Conservation (phyloP, 2,888 invertebrate species). For the Dichetophora obliterata region DNA sequence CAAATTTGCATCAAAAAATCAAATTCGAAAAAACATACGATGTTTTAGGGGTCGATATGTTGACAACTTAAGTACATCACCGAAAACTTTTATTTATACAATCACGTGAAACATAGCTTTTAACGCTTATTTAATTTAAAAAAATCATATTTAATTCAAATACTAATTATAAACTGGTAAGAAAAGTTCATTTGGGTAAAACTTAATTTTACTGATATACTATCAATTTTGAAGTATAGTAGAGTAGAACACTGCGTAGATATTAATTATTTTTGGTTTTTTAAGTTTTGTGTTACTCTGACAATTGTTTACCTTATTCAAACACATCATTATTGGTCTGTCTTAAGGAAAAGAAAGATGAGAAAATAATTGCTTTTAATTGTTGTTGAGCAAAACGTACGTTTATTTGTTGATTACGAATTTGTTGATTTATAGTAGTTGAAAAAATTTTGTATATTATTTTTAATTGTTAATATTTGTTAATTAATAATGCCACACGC, state of each 20-base stretch:
- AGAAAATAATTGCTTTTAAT: conserved; percentile 68
- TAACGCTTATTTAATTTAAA: neutral
- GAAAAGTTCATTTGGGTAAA: neutral
- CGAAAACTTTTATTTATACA: too few relatives aligned
- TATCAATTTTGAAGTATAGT: neutral
- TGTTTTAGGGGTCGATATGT: too few relatives aligned
- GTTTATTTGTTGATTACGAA: conserved; percentile 14
- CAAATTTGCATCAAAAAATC: too few relatives aligned
- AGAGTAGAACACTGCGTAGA: neutral
- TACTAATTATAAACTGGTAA: neutral
- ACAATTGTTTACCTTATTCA: conserved; percentile 68
- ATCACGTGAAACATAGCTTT: neutral
- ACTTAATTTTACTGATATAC: neutral
- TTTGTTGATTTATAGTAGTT: conserved; percentile 22
- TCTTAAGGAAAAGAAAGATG: conserved; percentile 70
- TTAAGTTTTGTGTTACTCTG: conserved; percentile 46
- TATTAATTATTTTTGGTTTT: conserved; percentile 33
- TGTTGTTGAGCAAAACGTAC: conserved; percentile 51
- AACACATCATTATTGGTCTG: conserved; percentile 69
- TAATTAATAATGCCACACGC: neutral
- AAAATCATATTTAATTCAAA: neutral
- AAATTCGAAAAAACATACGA: too few relatives aligned
- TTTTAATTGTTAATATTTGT: neutral
- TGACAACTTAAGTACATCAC: too few relatives aligned
- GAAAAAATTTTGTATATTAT: conserved; percentile 14